Conservation (phyloP, 2,888 invertebrate genomes). For the Molorchus minor region DNA sequence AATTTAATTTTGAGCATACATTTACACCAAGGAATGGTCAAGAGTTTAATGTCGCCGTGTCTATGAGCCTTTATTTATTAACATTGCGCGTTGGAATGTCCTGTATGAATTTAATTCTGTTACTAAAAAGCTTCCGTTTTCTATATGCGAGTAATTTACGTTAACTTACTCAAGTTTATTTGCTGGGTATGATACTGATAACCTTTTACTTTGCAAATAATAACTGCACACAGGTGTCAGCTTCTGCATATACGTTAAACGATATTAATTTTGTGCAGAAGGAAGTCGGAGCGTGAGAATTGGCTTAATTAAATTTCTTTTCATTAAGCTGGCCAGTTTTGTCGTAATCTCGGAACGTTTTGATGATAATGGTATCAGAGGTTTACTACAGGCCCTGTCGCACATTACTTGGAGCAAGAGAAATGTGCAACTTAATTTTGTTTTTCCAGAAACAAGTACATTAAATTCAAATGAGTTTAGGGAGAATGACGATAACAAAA, state of each 20-base stretch:
- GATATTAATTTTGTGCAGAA: slow-evolving; percentile 40
- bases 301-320: slow-evolving; percentile 40
- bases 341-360: slow-evolving; percentile 12
- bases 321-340: slow-evolving; percentile 4
- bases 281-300: slow-evolving; percentile 43
- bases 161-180: slow-evolving; percentile 15
- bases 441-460: too few relatives aligned
- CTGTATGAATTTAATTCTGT: slow-evolving; percentile 11
- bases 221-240: slow-evolving; percentile 45
- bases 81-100: slow-evolving; percentile 19
- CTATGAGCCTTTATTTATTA: too few relatives aligned
- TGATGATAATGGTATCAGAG: too few relatives aligned
- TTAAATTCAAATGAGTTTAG: too few relatives aligned
- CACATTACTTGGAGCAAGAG: too few relatives aligned
- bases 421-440: too few relatives aligned
- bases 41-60: too few relatives aligned
- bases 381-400: too few relatives aligned
- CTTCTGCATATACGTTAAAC: slow-evolving; percentile 33
- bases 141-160: slow-evolving; percentile 15
- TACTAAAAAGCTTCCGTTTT: slow-evolving; percentile 14
- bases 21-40: too few relatives aligned
- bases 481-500: too few relatives aligned
- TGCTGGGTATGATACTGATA: slow-evolving; percentile 21
- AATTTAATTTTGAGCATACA: too few relatives aligned
- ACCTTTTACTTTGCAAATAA: slow-evolving; percentile 31